phyloP scores from a whole-genome alignment of 1,140 invertebrate species.

The Micrasema minimum region DNA sequence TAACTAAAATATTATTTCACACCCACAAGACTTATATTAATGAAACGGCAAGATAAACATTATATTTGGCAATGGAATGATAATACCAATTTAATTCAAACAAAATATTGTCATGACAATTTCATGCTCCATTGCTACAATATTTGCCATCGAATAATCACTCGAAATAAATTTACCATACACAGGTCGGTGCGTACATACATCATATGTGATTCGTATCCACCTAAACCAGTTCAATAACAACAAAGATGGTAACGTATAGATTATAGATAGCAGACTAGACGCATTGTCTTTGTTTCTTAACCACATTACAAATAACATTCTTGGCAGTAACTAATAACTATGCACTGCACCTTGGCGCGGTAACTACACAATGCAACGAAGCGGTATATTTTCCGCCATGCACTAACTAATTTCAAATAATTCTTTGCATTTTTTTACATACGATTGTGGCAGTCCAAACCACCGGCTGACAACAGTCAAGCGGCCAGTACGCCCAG shows the following conservation, averaged over 20 bases:
- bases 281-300: conserved; percentile 9
- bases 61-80: too few relatives aligned
- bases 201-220: too few relatives aligned
- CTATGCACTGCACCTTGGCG: not conserved
- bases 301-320: not conserved
- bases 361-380: not conserved
- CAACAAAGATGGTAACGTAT: not conserved
- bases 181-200: too few relatives aligned
- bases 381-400: too few relatives aligned
- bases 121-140: too few relatives aligned
- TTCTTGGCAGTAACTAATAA: not conserved
- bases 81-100: too few relatives aligned
- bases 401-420: not conserved
- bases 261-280: not conserved
- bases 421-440: conserved; percentile 13
- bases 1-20: too few relatives aligned
- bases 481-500: conserved; percentile 45
- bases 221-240: not conserved
- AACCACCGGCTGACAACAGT: conserved; percentile 52
- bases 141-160: too few relatives aligned
- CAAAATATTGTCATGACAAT: too few relatives aligned
- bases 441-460: conserved; percentile 46
- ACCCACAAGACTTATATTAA: too few relatives aligned
- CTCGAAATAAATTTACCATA: too few relatives aligned
- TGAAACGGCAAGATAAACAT: too few relatives aligned